Conservation (phyloP, 2,797 vertebrate genomes). For the Labeo calbasu region DNA sequence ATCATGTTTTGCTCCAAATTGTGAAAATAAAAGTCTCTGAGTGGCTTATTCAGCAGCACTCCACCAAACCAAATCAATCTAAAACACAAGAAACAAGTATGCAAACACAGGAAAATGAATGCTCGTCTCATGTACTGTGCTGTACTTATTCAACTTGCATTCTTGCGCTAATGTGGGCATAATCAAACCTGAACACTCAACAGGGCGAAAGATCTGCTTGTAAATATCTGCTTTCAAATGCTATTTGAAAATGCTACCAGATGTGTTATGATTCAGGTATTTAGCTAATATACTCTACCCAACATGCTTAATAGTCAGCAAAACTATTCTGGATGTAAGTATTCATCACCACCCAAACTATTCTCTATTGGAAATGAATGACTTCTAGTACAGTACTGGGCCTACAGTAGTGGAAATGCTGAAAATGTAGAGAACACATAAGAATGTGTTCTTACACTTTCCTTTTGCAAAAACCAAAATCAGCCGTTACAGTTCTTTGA, state of each 20-base stretch:
- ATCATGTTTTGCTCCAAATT: background rate
- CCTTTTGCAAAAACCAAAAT: background rate
- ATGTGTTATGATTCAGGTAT: background rate
- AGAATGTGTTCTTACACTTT: background rate
- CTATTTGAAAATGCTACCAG: background rate
- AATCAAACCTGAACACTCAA: background rate
- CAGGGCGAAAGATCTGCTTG: background rate
- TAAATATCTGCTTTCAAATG: background rate
- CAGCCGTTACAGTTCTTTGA: background rate
- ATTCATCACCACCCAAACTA: background rate
- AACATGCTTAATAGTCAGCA: background rate
- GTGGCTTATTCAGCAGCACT: background rate
- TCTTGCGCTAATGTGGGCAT: background rate
- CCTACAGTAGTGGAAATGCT: background rate
- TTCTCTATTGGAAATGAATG: background rate
- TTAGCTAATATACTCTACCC: background rate
- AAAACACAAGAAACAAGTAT: background rate
- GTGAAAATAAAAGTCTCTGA: background rate
- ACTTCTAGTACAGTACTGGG: background rate
- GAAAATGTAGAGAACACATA: background rate
- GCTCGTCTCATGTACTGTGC: too few species aligned
- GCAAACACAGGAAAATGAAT: background rate
- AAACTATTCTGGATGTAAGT: background rate
- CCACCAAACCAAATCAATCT: background rate
- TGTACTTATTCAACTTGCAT: background rate